Evolutionary conservation across 2,888 invertebrate genomes (phyloP).

Genomic region (Anagyrus pseudococci): DNA sequence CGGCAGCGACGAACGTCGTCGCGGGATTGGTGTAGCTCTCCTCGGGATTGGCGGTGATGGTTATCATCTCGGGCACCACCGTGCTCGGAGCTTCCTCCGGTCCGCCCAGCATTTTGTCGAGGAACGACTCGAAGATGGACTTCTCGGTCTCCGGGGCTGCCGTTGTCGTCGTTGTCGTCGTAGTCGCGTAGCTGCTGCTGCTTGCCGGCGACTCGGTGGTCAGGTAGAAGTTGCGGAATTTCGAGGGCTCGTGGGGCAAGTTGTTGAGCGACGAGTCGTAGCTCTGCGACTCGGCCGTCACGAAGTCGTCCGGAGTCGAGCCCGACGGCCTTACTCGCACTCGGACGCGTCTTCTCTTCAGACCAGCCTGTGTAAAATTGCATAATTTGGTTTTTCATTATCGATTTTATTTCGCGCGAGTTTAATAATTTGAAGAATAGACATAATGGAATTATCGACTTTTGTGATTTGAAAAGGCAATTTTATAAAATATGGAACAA

Average conservation of each 20-base stretch:
- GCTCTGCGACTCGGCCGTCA: constrained; percentile 82
- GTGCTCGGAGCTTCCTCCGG: constrained; percentile 33
- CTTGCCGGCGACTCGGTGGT: constrained; percentile 16
- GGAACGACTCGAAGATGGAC: constrained; percentile 45
- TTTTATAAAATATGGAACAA: too few species aligned
- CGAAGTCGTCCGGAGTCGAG: constrained; percentile 70
- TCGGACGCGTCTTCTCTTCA: constrained; percentile 74
- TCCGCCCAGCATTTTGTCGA: constrained; percentile 48
- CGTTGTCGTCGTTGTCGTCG: constrained; percentile 9
- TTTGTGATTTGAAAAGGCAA: too few species aligned
- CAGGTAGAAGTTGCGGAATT: constrained; percentile 32
- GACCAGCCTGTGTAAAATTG: constrained; percentile 42
- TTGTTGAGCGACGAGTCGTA: constrained; percentile 62
- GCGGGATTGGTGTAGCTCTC: constrained; percentile 6
- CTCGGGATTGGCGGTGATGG: constrained; percentile 3
- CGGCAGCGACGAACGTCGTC: constrained; percentile 39
- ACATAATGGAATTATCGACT: too few species aligned
- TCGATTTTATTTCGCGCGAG: constrained; percentile 16
- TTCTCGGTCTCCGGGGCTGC: constrained; percentile 32
- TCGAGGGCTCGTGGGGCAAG: constrained; percentile 44
- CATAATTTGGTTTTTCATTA: constrained; percentile 7
- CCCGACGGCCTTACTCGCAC: constrained; percentile 72
- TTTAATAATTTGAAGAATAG: too few species aligned
- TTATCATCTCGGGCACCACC: constrained; percentile 1
- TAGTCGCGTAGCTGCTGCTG: neutral